Evolutionary conservation across 2,113 vertebrate species (phyloP).

Genomic region (Meleagris gallopavo): DNA sequence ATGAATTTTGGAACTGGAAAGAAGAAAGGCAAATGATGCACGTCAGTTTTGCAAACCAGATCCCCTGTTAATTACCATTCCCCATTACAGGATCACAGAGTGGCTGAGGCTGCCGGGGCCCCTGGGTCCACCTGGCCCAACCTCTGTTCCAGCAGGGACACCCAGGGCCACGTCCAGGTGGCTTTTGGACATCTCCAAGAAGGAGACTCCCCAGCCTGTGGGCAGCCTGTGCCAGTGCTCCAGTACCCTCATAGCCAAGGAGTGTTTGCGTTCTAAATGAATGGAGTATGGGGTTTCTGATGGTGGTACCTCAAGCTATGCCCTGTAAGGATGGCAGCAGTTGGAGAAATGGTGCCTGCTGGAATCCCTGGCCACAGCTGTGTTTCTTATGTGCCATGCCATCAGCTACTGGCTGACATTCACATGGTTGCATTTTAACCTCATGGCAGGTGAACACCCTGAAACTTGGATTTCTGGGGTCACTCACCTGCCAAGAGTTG

Average conservation of each 20-base stretch:
- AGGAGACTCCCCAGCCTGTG: background rate
- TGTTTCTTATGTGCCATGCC: background rate
- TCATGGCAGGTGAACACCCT: too few relatives aligned
- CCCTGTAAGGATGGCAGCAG: background rate
- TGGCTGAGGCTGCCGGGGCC: background rate
- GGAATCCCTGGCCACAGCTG: background rate
- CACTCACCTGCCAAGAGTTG: too few relatives aligned
- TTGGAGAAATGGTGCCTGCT: background rate
- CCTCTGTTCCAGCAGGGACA: background rate
- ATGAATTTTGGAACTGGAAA: slow-evolving; percentile 82
- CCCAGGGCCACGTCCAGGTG: background rate
- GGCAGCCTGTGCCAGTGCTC: background rate
- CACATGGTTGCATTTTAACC: too few relatives aligned
- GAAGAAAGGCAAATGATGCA: slow-evolving; percentile 28
- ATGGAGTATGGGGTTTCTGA: background rate
- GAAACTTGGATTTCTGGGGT: too few relatives aligned
- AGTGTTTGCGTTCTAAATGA: background rate
- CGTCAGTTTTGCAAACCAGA: background rate
- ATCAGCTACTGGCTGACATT: background rate
- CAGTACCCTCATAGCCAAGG: background rate
- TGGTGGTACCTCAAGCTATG: background rate
- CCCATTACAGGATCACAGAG: background rate
- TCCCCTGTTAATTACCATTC: background rate
- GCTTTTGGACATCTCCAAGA: background rate
- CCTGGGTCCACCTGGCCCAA: background rate